Evolutionary conservation across 1,140 invertebrate species (phyloP).

Genomic region (Bombus superbus): DNA sequence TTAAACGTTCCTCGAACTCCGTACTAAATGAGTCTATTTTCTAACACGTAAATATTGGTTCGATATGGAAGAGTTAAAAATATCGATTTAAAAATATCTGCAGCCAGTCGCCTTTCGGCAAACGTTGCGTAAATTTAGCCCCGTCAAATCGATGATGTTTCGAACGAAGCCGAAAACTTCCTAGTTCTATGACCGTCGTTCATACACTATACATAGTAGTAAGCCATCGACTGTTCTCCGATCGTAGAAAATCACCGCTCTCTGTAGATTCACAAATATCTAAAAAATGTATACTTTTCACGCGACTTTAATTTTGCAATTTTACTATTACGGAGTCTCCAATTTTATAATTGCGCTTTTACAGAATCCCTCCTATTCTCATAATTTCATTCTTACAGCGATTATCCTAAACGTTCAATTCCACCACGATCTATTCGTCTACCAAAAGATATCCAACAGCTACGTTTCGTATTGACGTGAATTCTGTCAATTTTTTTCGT

Average conservation of each 20-base stretch:
- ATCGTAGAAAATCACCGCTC: background rate
- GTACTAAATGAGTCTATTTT: background rate
- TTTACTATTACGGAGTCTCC: no score
- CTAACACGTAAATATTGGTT: background rate
- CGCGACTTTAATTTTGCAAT: no score
- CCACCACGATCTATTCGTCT: no score
- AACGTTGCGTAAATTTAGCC: constrained; percentile 27
- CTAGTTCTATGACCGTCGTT: constrained; percentile 23
- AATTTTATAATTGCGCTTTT: no score
- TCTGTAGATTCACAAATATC: background rate
- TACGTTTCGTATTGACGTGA: background rate
- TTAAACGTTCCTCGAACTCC: background rate
- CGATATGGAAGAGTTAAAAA: background rate
- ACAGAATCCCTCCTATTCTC: no score
- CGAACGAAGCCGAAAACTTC: background rate
- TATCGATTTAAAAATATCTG: constrained; percentile 29
- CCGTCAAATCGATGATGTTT: constrained; percentile 7
- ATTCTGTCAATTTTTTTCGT: constrained; percentile 43
- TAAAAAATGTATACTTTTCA: background rate
- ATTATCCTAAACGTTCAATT: no score
- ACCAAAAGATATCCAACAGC: background rate
- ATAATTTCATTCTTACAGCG: no score
- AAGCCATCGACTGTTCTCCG: background rate
- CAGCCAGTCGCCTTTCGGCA: background rate
- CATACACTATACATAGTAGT: background rate